These are phyloP conservation scores for Arremon aurantiirostris DNA, from an alignment of 2,797 vertebrate genomes.

Conservation along the genomic window DNA sequence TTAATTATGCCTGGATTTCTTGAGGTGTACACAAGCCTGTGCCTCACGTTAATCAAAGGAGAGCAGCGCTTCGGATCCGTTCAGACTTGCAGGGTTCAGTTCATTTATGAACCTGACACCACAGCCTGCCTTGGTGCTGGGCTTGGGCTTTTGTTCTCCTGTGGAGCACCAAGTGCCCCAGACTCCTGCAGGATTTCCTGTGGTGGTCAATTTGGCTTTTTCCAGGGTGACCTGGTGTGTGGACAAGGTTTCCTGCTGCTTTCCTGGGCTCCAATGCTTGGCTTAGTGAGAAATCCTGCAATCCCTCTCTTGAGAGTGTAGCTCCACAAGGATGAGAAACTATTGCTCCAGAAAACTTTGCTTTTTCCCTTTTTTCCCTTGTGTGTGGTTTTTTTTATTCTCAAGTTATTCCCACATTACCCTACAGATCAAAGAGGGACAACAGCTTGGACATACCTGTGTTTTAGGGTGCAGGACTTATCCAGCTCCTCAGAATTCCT, in stretches of 20 bases:
- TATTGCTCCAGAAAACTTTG: neutral
- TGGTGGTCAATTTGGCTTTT: neutral
- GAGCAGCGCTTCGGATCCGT: neutral
- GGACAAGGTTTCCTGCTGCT: neutral
- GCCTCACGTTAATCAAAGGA: conserved; percentile 19
- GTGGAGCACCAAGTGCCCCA: neutral
- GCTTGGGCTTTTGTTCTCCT: conserved; percentile 32
- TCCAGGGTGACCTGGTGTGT: neutral
- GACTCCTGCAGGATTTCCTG: neutral
- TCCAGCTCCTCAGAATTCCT: neutral
- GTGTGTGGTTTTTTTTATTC: neutral
- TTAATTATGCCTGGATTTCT: conserved; percentile 39
- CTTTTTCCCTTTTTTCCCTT: rapidly evolving
- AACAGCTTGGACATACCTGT: neutral
- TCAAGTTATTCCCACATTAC: neutral
- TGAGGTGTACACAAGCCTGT: neutral
- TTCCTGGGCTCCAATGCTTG: neutral
- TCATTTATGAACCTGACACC: neutral
- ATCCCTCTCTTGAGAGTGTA: neutral
- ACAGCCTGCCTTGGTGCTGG: neutral
- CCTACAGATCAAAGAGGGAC: neutral
- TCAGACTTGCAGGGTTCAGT: neutral
- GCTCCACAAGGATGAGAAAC: neutral
- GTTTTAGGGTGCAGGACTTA: neutral
- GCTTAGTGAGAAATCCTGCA: neutral